Percentiles rank a stretch among this genome's conserved stretches.
Conservation (phyloP, 2,113 vertebrate species). For the Charina bottae region DNA sequence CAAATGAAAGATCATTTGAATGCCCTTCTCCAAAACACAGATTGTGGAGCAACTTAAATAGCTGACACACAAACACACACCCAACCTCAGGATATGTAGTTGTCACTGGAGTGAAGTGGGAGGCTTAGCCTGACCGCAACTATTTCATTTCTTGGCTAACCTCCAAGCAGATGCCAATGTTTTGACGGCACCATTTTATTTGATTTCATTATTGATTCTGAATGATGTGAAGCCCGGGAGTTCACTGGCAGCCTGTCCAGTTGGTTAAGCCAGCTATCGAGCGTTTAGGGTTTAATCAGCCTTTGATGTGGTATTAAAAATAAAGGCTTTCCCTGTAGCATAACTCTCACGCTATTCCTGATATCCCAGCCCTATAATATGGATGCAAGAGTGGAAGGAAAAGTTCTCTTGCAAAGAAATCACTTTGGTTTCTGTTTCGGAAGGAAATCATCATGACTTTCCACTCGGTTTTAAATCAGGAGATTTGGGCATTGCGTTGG, state of each 20-base stretch:
- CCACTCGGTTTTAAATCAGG: neutral
- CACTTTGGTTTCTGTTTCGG: no score
- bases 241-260: neutral
- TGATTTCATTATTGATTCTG: neutral
- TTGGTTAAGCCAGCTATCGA: no score
- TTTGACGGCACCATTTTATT: neutral
- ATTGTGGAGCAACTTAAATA: neutral
- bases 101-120: neutral
- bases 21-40: neutral
- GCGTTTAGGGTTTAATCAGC: neutral
- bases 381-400: neutral
- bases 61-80: neutral
- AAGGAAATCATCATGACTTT: neutral
- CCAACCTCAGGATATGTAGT: neutral
- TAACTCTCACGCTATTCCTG: neutral
- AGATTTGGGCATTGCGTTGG: neutral
- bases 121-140: neutral
- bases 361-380: neutral
- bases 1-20: neutral
- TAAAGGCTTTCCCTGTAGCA: neutral
- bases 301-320: neutral
- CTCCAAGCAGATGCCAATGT: neutral
- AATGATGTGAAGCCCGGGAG: neutral
- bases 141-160: neutral
- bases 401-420: neutral